phyloP scores from a whole-genome alignment of 2,888 invertebrate species.

The Cremastinae sp. region DNA sequence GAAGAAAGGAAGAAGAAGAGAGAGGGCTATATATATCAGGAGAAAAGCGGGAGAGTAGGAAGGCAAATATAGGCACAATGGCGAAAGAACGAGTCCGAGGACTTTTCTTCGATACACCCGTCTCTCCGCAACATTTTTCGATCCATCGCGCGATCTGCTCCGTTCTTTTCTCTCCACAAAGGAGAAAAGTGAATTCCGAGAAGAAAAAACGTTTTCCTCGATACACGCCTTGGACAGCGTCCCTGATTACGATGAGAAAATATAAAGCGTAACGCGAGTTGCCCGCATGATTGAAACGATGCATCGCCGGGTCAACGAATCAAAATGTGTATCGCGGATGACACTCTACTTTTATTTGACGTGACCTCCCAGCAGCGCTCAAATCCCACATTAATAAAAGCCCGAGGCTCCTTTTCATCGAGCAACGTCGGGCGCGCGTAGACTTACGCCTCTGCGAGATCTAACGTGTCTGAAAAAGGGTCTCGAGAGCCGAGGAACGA shows the following conservation, averaged over 20 bases:
- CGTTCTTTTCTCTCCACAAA: neutral
- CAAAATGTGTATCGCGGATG: slow-evolving; percentile 22
- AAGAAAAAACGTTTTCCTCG: slow-evolving; percentile 1
- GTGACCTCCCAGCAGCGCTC: slow-evolving; percentile 32
- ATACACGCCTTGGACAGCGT: neutral
- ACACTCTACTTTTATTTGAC: slow-evolving; percentile 24
- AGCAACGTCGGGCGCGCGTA: neutral
- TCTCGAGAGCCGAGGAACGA: neutral
- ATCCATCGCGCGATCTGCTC: neutral
- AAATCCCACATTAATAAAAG: slow-evolving; percentile 55
- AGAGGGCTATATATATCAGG: no score
- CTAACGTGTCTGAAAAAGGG: neutral
- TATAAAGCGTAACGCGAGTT: slow-evolving; percentile 10
- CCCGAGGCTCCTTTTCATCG: slow-evolving; percentile 9
- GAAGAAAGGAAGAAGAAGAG: slow-evolving; percentile 16
- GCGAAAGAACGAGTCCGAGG: slow-evolving; percentile 5
- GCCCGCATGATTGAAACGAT: slow-evolving; percentile 43
- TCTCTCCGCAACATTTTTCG: neutral
- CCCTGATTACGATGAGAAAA: neutral
- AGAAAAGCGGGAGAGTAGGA: no score
- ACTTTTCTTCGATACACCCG: slow-evolving; percentile 1
- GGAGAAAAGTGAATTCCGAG: neutral
- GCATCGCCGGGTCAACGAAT: slow-evolving; percentile 8
- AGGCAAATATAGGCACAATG: slow-evolving; percentile 33
- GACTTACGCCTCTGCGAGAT: slow-evolving; percentile 7